Conservation (phyloP, 2,888 invertebrate genomes). For the Volucella inanis region DNA sequence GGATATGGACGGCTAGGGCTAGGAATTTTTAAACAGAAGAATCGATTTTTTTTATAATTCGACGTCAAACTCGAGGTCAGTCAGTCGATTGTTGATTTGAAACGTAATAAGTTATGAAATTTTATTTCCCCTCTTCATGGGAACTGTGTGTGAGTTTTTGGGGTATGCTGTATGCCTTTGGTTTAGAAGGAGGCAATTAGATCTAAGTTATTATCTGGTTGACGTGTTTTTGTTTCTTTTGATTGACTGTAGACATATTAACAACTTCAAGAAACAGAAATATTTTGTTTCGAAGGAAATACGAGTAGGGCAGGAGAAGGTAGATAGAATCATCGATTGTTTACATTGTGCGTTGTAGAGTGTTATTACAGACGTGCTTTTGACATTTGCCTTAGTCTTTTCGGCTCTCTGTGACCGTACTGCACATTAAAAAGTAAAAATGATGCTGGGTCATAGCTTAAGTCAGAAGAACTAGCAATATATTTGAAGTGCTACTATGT, state of each 20-base stretch:
- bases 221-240: conserved; percentile 11
- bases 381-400: too few relatives aligned
- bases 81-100: conserved; percentile 4
- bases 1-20: neutral
- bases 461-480: too few relatives aligned
- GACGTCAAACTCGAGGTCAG: neutral
- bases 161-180: conserved; percentile 2
- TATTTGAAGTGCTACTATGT: too few relatives aligned
- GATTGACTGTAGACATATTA: conserved; percentile 17
- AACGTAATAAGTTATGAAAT: conserved; percentile 22
- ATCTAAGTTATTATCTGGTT: conserved; percentile 24
- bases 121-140: neutral
- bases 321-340: too few relatives aligned
- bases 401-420: too few relatives aligned
- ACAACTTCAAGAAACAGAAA: neutral
- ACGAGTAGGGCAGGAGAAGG: too few relatives aligned
- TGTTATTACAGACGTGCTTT: too few relatives aligned
- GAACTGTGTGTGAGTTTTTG: neutral
- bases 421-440: too few relatives aligned
- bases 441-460: too few relatives aligned
- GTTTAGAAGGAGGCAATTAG: conserved; percentile 24
- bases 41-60: conserved; percentile 31
- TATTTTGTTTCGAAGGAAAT: too few relatives aligned
- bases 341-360: too few relatives aligned
- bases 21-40: conserved; percentile 13